Evolutionary conservation across 2,113 vertebrate species (phyloP).

Genomic region (Porphyrio hochstetteri): DNA sequence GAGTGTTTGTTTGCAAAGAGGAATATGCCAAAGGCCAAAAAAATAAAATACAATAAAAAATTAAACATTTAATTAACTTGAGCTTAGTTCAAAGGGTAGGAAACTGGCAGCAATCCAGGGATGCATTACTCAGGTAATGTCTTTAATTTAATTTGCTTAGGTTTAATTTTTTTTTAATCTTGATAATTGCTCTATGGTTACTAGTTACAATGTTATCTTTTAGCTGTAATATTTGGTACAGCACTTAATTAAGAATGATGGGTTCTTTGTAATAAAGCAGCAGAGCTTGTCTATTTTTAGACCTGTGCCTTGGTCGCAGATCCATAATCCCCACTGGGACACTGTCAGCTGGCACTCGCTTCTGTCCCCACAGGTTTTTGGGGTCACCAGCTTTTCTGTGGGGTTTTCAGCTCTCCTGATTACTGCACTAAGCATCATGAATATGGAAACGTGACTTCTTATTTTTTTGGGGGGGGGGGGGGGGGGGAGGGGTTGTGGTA

Average conservation of each 20-base stretch:
- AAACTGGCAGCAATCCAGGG: conserved; percentile 80
- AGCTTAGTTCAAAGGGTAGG: conserved; percentile 81
- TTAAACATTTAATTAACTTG: conserved; percentile 78
- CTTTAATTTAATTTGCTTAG: conserved; percentile 76
- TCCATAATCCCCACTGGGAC: not conserved
- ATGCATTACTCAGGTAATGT: conserved; percentile 69
- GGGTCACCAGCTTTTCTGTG: not conserved
- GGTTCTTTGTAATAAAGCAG: not conserved
- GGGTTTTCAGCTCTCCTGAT: not conserved
- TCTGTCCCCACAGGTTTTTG: not conserved
- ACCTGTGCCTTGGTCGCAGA: accelerated
- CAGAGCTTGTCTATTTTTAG: conserved; percentile 2
- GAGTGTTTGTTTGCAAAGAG: conserved; percentile 49
- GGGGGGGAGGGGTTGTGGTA: no score
- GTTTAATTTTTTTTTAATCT: conserved; percentile 71
- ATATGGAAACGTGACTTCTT: not conserved
- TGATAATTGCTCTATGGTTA: conserved; percentile 75
- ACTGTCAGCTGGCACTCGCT: not conserved
- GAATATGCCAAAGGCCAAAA: conserved; percentile 53
- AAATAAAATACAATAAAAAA: conserved; percentile 17
- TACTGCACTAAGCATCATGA: accelerated
- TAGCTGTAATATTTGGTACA: conserved; percentile 61
- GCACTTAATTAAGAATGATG: conserved; percentile 58
- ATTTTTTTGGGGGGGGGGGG: no score
- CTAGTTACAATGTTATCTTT: conserved; percentile 74